A percentile compares a stretch with the other conserved stretches of the same genome.
These are phyloP conservation scores for Oxycera nigricornis DNA, from an alignment of 2,888 invertebrate genomes.

Conservation along the genomic window DNA sequence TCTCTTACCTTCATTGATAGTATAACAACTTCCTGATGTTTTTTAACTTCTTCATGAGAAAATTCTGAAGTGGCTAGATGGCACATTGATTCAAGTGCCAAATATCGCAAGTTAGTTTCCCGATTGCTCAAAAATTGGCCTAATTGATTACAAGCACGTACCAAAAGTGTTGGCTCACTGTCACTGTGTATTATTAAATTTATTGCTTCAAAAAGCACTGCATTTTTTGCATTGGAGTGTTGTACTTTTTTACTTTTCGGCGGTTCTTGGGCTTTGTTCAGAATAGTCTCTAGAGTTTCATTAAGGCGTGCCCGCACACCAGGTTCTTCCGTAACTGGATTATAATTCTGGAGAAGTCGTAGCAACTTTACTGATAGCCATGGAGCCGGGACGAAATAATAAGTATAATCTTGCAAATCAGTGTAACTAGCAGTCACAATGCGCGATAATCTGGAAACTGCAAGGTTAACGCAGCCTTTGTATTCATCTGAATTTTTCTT, in stretches of 20 bases:
- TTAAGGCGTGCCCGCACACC: constrained; percentile 94
- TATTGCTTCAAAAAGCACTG: constrained; percentile 99
- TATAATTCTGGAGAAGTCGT: constrained; percentile 96
- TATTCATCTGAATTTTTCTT: constrained; percentile 99
- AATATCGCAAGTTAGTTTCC: constrained; percentile 96
- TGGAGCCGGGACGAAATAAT: constrained; percentile 99
- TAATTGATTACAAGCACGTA: constrained; percentile 97
- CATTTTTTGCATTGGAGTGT: constrained; percentile 99
- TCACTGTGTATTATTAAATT: constrained; percentile 99
- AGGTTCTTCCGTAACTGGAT: constrained; percentile 95
- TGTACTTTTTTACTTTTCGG: constrained; percentile 99
- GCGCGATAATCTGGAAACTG: constrained; percentile 94
- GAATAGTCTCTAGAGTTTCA: constrained; percentile 97
- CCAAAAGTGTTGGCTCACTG: constrained; percentile 94
- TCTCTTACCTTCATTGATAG: constrained; percentile 85
- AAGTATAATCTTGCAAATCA: constrained; percentile 99
- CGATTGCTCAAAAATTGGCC: constrained; percentile 97
- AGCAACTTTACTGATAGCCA: constrained; percentile 99
- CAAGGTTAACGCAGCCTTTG: constrained; percentile 97
- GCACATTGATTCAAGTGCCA: constrained; percentile 99
- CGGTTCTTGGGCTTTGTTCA: constrained; percentile 99
- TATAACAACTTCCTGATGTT: constrained; percentile 99
- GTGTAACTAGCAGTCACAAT: constrained; percentile 99
- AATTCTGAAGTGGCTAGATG: constrained; percentile 98
- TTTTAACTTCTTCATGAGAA: constrained; percentile 99